Base-by-base conservation (phyloP, 2,797 vertebrate genomes). In the Hydrocynus forskahlii region DNA sequence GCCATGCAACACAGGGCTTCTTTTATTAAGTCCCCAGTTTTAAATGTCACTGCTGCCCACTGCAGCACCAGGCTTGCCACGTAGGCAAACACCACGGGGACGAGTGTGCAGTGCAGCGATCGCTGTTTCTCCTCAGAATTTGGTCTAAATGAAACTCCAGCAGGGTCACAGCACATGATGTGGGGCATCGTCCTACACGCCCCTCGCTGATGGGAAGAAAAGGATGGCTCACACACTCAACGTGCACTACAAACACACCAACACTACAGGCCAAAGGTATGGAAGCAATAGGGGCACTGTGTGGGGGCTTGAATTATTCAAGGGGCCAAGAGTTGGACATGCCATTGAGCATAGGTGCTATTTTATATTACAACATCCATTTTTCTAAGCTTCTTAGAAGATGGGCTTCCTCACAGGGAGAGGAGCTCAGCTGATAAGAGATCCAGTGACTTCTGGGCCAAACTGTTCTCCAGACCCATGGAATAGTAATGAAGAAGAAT, bases 31-130 rank as follows among this genome's bases (percentile, higher is more conserved):
- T 82, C 75, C 78, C 76, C 83, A 14, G 43, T 77, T 84, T 82
- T 85, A 88, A 88, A 88, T 88, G 86, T 88, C 88, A 89, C 77
- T 29, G 66, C 59, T 64, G 75, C 81, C 78, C 84, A 84, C 81
- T n/a, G 35, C 62, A 38, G 75, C 7, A 23, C 25, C 50, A 43
- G 76, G 70, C 76, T 82, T 66, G 70, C 76, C 73, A 78, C 81
- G 78, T 75, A 79, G 75, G 78, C 70, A 78, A 83, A 84, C 76
- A 78, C 54, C 67, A 48, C 60, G 67, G 77, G 35, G 57, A 63
- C 54, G 55, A 67, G 68, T 78, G 72, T 54, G 59, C 67, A 29
- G 29, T 62, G 12, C 55, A 9, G 43, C 17, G 54, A 60, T 70
- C 69, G 19, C 78, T 63, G 62, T 75, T 76, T 70, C 73, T 68